Conservation (phyloP, 2,888 invertebrate genomes). For the Baronia brevicornis region DNA sequence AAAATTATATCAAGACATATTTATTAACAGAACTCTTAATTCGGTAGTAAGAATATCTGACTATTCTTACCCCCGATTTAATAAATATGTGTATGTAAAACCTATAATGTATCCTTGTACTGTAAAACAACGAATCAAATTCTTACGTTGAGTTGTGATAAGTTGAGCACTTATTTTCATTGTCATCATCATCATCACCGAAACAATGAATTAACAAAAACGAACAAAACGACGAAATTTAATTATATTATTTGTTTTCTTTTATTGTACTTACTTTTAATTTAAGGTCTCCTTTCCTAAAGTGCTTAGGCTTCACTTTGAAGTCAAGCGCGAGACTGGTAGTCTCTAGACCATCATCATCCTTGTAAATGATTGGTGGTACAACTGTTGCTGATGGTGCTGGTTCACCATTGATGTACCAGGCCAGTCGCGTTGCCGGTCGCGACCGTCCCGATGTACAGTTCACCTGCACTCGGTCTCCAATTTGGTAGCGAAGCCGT, state of each 20-base stretch:
- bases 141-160: no score
- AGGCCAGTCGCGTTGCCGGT: slow-evolving; percentile 83
- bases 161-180: no score
- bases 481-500: slow-evolving; percentile 82
- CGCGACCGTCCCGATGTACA: slow-evolving; percentile 86
- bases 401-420: slow-evolving; percentile 89
- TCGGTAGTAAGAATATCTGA: no score
- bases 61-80: no score
- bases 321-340: slow-evolving; percentile 83
- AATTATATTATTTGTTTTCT: background rate
- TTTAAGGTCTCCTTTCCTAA: slow-evolving; percentile 84
- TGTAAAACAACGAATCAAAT: no score
- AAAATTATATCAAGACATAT: no score
- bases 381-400: slow-evolving; percentile 56
- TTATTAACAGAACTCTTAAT: no score
- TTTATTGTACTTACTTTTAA: slow-evolving; percentile 72
- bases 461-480: slow-evolving; percentile 83
- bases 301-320: slow-evolving; percentile 81
- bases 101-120: no score
- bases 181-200: no score
- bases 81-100: no score
- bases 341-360: slow-evolving; percentile 77
- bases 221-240: background rate
- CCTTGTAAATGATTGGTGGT: slow-evolving; percentile 43
- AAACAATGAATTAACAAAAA: no score